Evolutionary conservation across 1,140 invertebrate species (phyloP).

Genomic region (Heliconius eleuchia): DNA sequence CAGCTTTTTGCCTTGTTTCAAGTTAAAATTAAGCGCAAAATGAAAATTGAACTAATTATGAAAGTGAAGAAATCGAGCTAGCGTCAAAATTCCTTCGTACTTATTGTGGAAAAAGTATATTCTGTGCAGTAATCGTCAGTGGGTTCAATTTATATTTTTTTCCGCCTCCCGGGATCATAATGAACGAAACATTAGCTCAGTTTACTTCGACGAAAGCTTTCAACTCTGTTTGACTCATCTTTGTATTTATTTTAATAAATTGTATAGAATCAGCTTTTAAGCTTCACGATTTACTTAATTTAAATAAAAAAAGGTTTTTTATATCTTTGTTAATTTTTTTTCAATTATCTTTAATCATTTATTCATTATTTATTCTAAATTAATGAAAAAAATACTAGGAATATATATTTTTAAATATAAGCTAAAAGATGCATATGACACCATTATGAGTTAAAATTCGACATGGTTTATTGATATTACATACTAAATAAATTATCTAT

Average conservation of each 20-base stretch:
- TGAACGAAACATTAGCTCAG: slow-evolving; percentile 74
- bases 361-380: background rate
- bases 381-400: too few species aligned
- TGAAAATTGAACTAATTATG: slow-evolving; percentile 4
- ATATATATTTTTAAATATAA: too few species aligned
- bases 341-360: background rate
- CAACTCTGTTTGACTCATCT: slow-evolving; percentile 65
- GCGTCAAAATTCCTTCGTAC: background rate
- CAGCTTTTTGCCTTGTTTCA: background rate
- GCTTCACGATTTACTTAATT: background rate
- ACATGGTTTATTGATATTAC: too few species aligned
- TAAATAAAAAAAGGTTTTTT: background rate
- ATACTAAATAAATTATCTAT: too few species aligned
- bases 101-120: slow-evolving; percentile 37
- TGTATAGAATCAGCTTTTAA: slow-evolving; percentile 7
- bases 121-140: slow-evolving; percentile 39
- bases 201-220: slow-evolving; percentile 73
- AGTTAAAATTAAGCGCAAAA: background rate
- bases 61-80: slow-evolving; percentile 11
- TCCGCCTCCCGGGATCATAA: slow-evolving; percentile 59
- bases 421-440: too few species aligned
- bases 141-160: slow-evolving; percentile 65
- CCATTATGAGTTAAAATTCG: too few species aligned
- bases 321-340: background rate
- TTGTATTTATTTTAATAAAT: slow-evolving; percentile 39